Conservation (phyloP, 2,888 invertebrate genomes). For the Cerastoderma edule region DNA sequence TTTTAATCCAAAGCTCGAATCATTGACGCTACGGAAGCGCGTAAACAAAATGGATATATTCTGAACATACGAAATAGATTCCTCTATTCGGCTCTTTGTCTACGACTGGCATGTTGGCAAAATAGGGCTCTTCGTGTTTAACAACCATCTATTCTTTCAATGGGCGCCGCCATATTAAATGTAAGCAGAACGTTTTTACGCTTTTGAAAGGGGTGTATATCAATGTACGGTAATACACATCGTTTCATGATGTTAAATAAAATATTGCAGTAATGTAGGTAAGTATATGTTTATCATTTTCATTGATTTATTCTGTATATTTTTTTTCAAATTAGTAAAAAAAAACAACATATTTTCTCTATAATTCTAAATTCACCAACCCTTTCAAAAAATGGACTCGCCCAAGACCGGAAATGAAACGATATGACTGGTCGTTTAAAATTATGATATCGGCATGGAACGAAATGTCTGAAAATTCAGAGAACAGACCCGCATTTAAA, state of each 20-base stretch:
- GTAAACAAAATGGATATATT: too few relatives aligned
- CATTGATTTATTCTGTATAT: too few relatives aligned
- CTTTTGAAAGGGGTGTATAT: constrained; percentile 1
- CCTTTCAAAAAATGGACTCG: constrained; percentile 6
- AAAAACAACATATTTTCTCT: neutral
- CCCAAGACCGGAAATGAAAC: constrained; percentile 7
- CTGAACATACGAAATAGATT: constrained; percentile 5
- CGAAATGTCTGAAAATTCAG: neutral
- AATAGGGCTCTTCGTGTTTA: neutral
- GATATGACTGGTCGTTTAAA: constrained; percentile 9
- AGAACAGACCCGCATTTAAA: constrained; percentile 22
- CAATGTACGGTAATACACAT: too few relatives aligned
- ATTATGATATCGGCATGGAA: too few relatives aligned
- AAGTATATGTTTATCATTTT: too few relatives aligned
- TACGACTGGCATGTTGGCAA: constrained; percentile 56
- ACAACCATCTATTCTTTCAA: constrained; percentile 24
- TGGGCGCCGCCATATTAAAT: constrained; percentile 65
- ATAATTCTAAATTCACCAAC: neutral
- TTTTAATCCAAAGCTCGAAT: too few relatives aligned
- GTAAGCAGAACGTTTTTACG: constrained; percentile 21
- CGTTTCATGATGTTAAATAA: too few relatives aligned
- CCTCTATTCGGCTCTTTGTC: constrained; percentile 26
- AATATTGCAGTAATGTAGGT: too few relatives aligned
- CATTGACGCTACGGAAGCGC: too few relatives aligned
- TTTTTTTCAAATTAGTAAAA: too few relatives aligned